Percentiles rank a stretch among this genome's conserved stretches.
Evolutionary conservation across 2,888 invertebrate genomes (phyloP).

Genomic region (Chymomyza amoena): DNA sequence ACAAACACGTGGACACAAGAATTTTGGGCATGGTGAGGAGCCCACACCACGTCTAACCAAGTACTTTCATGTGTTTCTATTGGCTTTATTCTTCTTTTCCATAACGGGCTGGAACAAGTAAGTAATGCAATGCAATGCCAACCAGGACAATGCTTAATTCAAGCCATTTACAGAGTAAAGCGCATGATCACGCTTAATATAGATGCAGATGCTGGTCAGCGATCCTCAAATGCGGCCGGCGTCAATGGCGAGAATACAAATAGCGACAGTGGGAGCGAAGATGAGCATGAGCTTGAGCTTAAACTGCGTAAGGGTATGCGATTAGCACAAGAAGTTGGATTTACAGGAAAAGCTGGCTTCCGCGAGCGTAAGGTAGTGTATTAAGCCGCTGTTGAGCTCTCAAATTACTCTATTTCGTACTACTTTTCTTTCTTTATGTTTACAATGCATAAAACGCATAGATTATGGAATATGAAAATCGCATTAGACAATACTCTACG

Average conservation of each 20-base stretch:
- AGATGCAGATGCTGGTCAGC: slow-evolving; percentile 80
- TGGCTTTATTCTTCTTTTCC: slow-evolving; percentile 73
- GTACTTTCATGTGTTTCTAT: slow-evolving; percentile 78
- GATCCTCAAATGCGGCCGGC: slow-evolving; percentile 58
- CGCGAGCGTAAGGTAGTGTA: slow-evolving; percentile 90
- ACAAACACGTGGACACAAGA: slow-evolving; percentile 78
- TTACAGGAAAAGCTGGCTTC: slow-evolving; percentile 95
- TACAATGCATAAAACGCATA: slow-evolving; percentile 73
- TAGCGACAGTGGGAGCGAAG: slow-evolving; percentile 70
- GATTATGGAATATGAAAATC: slow-evolving; percentile 99
- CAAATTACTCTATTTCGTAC: background rate
- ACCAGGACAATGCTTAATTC: background rate
- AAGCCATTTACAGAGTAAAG: slow-evolving; percentile 64
- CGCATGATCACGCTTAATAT: slow-evolving; percentile 79
- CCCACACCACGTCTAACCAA: slow-evolving; percentile 77
- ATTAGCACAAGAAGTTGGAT: no score
- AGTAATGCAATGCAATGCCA: slow-evolving; percentile 47
- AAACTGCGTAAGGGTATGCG: slow-evolving; percentile 78
- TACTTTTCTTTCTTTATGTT: slow-evolving; percentile 27
- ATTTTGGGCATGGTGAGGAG: slow-evolving; percentile 81
- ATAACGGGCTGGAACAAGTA: slow-evolving; percentile 80
- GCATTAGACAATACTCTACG: slow-evolving; percentile 96
- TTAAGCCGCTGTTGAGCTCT: slow-evolving; percentile 15
- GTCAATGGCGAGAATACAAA: slow-evolving; percentile 63
- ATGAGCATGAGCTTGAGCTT: slow-evolving; percentile 64